A percentile compares a stretch with the other conserved stretches of the same genome.
These are phyloP conservation scores for Troides oblongomaculatus DNA, from an alignment of 2,888 invertebrate genomes.

Conservation along the genomic window DNA sequence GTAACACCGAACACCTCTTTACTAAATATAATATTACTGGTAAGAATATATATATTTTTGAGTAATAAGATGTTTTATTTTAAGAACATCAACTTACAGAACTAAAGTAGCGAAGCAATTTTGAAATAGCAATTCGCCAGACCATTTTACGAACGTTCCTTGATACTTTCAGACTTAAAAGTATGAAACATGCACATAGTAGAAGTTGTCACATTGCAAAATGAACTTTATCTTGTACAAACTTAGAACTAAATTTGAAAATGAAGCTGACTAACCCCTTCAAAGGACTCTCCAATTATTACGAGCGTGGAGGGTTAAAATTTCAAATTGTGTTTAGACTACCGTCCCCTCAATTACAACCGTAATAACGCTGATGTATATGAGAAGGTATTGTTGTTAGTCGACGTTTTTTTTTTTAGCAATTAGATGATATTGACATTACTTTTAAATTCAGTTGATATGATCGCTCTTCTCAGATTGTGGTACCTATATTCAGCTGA, in stretches of 20 bases:
- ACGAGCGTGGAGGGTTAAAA: background rate
- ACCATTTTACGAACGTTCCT: background rate
- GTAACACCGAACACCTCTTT: no score
- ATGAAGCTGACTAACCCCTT: background rate
- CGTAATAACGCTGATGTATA: background rate
- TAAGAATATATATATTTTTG: background rate
- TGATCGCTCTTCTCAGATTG: no score
- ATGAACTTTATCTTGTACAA: background rate
- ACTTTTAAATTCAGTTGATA: no score
- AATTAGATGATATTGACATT: no score
- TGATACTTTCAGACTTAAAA: background rate
- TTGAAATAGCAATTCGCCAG: background rate
- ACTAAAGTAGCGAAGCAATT: background rate
- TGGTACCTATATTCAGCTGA: no score
- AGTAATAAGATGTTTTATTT: background rate
- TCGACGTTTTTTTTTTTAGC: no score
- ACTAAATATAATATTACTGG: no score
- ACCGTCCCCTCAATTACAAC: constrained; percentile 4
- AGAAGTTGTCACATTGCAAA: background rate
- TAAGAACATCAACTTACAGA: background rate
- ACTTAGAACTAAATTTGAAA: background rate
- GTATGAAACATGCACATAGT: background rate
- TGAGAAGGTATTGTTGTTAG: background rate
- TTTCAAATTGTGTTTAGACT: background rate
- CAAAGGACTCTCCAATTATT: background rate